Conservation (phyloP, 92 coral and sea anemone species). For the Isaurus tuberculatus region DNA sequence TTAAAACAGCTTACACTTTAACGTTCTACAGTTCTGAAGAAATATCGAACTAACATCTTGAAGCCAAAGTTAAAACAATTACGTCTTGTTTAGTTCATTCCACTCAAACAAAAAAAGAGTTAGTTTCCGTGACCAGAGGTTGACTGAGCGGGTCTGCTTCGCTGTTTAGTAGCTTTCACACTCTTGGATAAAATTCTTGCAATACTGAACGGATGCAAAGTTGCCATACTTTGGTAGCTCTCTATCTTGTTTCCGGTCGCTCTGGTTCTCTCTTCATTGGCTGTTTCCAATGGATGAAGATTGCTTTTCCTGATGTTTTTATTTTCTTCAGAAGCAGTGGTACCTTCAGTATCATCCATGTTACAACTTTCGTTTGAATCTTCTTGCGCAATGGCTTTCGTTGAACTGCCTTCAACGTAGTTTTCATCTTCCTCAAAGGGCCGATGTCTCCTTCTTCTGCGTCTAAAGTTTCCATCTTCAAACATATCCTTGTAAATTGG, state of each 20-base stretch:
- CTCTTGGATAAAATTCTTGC: constrained; percentile 17
- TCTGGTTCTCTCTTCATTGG: background rate
- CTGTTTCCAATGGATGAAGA: background rate
- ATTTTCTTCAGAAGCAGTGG: background rate
- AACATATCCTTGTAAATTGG: constrained; percentile 96
- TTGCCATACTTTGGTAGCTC: background rate
- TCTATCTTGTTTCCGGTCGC: background rate
- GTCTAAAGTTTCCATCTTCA: constrained; percentile 96
- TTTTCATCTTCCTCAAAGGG: constrained; percentile 20
- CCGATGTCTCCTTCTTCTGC: constrained; percentile 83
- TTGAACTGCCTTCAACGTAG: background rate
- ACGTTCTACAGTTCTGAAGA: background rate
- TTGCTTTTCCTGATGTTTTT: background rate
- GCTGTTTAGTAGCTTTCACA: background rate
- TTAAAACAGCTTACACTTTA: no score
- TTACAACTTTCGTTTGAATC: background rate
- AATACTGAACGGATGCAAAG: constrained; percentile 34
- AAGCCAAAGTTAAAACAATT: background rate
- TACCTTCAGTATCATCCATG: background rate
- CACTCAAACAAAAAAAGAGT: background rate
- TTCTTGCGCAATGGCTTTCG: background rate
- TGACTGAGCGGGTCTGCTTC: background rate
- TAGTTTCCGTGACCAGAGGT: background rate
- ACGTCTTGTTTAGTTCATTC: background rate
- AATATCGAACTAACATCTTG: background rate